A percentile compares a stretch with the other conserved stretches of the same genome.
Evolutionary conservation across 2,797 vertebrate species (phyloP).

Genomic region (Crypturellus tataupa): DNA sequence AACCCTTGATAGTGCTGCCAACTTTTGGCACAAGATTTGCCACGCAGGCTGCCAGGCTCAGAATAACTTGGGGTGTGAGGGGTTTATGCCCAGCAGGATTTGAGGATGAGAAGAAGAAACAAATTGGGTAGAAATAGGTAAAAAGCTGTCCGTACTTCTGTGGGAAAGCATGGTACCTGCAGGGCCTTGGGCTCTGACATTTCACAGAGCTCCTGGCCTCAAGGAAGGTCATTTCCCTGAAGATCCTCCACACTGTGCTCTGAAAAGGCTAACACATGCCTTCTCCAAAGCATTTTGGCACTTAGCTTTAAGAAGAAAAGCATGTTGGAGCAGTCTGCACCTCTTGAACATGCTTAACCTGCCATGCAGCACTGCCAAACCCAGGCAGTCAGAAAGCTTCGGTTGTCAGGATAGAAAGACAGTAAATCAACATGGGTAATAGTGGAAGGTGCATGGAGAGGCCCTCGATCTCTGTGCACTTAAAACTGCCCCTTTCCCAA

Average conservation of each 20-base stretch:
- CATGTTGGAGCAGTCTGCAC: fast-evolving
- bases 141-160: not conserved
- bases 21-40: not conserved
- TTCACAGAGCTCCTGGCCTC: not conserved
- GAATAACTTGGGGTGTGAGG: not conserved
- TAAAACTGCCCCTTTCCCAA: not conserved
- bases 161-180: not conserved
- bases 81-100: not conserved
- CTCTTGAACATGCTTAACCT: fast-evolving
- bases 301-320: not conserved
- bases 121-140: not conserved
- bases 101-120: not conserved
- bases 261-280: fast-evolving
- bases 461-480: not conserved
- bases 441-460: not conserved
- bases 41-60: not conserved
- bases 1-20: too few relatives aligned
- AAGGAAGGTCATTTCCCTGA: not conserved
- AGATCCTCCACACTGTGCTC: not conserved
- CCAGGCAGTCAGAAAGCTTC: not conserved
- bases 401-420: not conserved
- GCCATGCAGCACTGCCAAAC: fast-evolving
- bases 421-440: not conserved
- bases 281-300: not conserved
- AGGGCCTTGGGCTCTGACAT: not conserved